Percentiles rank a stretch among this genome's conserved stretches.
Evolutionary conservation across 1,140 invertebrate species (phyloP).

Genomic region (Saccostrea cuccullata): DNA sequence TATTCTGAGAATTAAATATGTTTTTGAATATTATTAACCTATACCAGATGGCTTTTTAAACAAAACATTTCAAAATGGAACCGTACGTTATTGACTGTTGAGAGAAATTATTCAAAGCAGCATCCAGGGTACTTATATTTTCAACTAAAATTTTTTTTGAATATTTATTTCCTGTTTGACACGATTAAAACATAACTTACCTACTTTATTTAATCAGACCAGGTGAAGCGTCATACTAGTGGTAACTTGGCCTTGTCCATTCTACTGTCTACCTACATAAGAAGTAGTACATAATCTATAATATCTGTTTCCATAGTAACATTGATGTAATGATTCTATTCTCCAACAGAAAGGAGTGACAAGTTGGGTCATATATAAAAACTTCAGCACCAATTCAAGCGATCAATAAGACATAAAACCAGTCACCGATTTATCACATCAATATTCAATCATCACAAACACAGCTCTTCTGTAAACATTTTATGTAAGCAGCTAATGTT

Average conservation of each 20-base stretch:
- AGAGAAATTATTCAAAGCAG: too few relatives aligned
- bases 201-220: not conserved
- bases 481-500: too few relatives aligned
- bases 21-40: too few relatives aligned
- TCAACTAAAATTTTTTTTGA: too few relatives aligned
- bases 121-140: too few relatives aligned
- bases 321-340: conserved; percentile 38
- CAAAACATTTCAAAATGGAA: too few relatives aligned
- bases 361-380: conserved; percentile 15
- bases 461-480: too few relatives aligned
- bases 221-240: not conserved
- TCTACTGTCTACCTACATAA: conserved; percentile 27
- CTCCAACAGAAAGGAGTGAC: conserved; percentile 24
- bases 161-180: not conserved
- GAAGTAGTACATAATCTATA: conserved; percentile 36
- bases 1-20: too few relatives aligned
- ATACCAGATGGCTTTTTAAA: too few relatives aligned
- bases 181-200: not conserved
- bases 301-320: conserved; percentile 31
- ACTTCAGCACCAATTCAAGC: conserved; percentile 8
- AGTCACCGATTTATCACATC: not conserved
- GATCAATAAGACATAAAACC: conserved; percentile 25
- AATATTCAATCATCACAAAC: not conserved
- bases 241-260: not conserved
- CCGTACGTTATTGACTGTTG: too few relatives aligned